These are phyloP conservation scores for Artemia franciscana DNA, from an alignment of 1,140 invertebrate genomes.

Conservation along the genomic window DNA sequence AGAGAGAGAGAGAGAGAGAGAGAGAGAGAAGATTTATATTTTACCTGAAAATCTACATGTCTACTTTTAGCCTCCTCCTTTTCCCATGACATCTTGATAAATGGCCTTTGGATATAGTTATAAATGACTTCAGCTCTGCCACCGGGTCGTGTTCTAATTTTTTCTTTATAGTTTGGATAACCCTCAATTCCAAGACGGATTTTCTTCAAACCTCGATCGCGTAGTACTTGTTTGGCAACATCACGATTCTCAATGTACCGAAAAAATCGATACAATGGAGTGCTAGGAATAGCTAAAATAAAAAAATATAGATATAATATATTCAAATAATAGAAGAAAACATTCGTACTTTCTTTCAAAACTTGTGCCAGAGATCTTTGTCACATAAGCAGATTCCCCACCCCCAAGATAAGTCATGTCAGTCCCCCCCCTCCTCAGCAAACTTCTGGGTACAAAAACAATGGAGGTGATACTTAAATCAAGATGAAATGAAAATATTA, in stretches of 20 bases:
- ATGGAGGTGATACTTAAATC: no score
- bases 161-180: conserved; percentile 98
- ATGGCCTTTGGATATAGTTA: conserved; percentile 98
- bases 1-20: no score
- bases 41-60: conserved; percentile 83
- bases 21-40: no score
- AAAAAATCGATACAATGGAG: conserved; percentile 88
- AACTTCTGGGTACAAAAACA: no score
- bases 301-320: conserved; percentile 7
- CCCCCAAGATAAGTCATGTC: no score
- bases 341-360: no score
- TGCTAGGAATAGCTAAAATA: conserved; percentile 51
- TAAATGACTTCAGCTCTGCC: conserved; percentile 89
- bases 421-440: no score
- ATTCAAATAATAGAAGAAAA: conserved; percentile 7
- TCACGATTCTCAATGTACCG: conserved; percentile 99
- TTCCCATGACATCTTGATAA: conserved; percentile 99
- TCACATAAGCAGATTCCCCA: no score
- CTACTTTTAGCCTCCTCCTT: conserved; percentile 97
- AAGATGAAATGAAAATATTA: no score
- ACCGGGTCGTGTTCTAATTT: conserved; percentile 65
- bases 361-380: no score
- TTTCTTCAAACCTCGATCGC: conserved; percentile 92
- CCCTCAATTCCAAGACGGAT: conserved; percentile 97
- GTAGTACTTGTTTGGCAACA: conserved; percentile 93